Base-by-base conservation (phyloP, 2,888 invertebrate species). In the Ametastegia equiseti region DNA sequence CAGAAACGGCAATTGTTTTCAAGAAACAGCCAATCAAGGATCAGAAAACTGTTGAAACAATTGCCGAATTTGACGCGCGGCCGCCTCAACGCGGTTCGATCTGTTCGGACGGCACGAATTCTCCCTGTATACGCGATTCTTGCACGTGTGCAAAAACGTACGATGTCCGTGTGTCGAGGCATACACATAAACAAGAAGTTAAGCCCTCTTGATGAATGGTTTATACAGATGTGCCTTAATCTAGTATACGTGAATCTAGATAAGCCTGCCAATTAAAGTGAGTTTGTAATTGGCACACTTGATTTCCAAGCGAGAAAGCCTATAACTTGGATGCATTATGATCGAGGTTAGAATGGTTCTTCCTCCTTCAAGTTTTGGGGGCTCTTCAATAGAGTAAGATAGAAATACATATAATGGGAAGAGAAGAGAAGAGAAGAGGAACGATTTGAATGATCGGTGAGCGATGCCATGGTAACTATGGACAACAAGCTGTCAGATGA, bases 401-500 rank as follows among this genome's bases (percentile, higher is more conserved):
- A 36, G 36, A 30, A 30, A 23, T 19, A 9, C 2, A 23, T 23
- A 54, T 19, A 54, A 4, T 36, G 19, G 65, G 27, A 45, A 45
- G 69, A 42, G 69, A 30, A 23, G 19, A 23, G 39, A 54, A 54
- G 36, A 23, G 67, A 71, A 73, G 71, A 57, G 60, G 82, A 84
- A 81, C 84, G 84, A 89, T 90, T 89, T 87, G 88, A 90, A 89
- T 91, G 90, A 91, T 91, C 88, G 90, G 87, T 86, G 84, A 87
- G 83, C 82, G 86, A 87, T 86, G 84, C 90, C 91, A 91, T 91
- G 91, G 91, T 87, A 91, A 91, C 91, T 89, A 82, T 87, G 87
- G 90, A 91, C 91, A 91, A 91, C 91, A 91, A 91, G 89, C 89
- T 91, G 90, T 90, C 91, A 89, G 91, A 91, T 91, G 90, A 91